Evolutionary conservation across 2,888 invertebrate genomes (phyloP).

Genomic region (Chymomyza amoena): DNA sequence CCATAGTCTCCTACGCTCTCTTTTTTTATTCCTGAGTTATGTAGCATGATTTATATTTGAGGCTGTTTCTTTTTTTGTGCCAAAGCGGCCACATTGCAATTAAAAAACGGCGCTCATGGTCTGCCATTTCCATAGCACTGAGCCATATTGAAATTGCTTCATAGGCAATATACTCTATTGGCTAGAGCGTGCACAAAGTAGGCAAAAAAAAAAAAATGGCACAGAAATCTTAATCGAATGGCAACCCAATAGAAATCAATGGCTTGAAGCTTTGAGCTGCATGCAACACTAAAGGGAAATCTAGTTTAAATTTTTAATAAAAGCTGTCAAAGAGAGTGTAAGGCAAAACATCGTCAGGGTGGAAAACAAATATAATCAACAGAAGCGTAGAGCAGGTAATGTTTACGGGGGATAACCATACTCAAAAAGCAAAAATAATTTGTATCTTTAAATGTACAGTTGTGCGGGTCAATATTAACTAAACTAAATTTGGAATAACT

Average conservation of each 20-base stretch:
- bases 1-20: slow-evolving; percentile 2
- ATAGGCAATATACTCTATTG: slow-evolving; percentile 12
- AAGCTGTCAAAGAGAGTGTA: slow-evolving; percentile 50
- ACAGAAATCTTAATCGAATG: neutral
- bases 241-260: slow-evolving; percentile 54
- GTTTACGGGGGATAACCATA: neutral
- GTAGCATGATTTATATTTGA: slow-evolving; percentile 56
- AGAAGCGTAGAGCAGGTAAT: neutral
- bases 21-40: slow-evolving; percentile 31
- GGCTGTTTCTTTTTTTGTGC: slow-evolving; percentile 17
- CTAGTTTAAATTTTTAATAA: slow-evolving; percentile 71
- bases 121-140: slow-evolving; percentile 44
- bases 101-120: slow-evolving; percentile 59
- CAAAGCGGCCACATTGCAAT: slow-evolving; percentile 58
- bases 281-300: slow-evolving; percentile 69
- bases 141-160: slow-evolving; percentile 70
- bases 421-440: too few relatives aligned
- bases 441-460: too few relatives aligned
- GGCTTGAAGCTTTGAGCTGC: slow-evolving; percentile 49
- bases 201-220: neutral
- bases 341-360: neutral
- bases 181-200: neutral
- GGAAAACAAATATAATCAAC: neutral
- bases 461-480: too few relatives aligned
- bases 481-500: too few relatives aligned